phyloP scores from a whole-genome alignment of 1,140 invertebrate species.

The Drosophila setifemur region DNA sequence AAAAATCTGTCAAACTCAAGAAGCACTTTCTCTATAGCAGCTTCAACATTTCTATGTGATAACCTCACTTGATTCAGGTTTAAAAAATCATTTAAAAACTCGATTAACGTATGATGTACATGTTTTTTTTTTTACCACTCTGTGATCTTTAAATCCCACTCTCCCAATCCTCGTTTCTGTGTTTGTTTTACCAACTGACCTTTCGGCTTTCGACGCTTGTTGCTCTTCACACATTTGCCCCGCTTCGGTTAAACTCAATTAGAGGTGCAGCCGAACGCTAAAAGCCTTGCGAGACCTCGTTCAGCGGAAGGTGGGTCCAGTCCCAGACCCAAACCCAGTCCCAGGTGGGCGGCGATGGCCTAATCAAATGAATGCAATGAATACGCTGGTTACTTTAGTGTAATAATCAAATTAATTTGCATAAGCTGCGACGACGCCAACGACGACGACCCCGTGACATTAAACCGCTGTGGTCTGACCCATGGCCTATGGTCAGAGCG shows the following conservation, averaged over 20 bases:
- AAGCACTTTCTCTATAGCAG: no score
- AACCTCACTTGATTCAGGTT: no score
- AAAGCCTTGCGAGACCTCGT: conserved; percentile 45
- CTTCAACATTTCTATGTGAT: no score
- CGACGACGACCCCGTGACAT: conserved; percentile 44
- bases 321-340: no score
- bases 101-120: neutral
- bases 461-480: conserved; percentile 8
- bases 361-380: conserved; percentile 65
- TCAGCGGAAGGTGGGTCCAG: neutral
- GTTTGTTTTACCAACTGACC: conserved; percentile 5
- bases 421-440: conserved; percentile 30
- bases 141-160: neutral
- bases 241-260: conserved; percentile 33
- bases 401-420: conserved; percentile 74
- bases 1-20: no score
- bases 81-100: no score
- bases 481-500: conserved; percentile 1
- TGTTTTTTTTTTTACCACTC: neutral
- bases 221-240: conserved; percentile 16
- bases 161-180: neutral
- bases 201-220: conserved; percentile 17
- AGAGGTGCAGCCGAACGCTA: conserved; percentile 48
- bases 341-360: conserved; percentile 1
- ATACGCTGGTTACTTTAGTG: conserved; percentile 25